Base-by-base conservation (phyloP, 2,888 invertebrate species). In the Pseudococcus jackbeardsleyi region DNA sequence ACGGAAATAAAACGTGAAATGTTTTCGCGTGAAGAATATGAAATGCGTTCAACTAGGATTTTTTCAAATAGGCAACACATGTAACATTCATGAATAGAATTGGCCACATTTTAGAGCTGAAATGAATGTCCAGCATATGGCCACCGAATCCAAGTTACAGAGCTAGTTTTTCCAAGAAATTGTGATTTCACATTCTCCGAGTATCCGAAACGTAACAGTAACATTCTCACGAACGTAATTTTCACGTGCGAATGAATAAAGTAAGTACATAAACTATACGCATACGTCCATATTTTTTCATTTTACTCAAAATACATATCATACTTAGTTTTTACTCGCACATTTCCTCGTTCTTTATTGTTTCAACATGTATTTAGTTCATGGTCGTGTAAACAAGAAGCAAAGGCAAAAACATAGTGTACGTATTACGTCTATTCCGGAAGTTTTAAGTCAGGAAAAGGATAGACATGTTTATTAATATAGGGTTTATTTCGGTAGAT, bases 51-150 rank as follows among this genome's bases (percentile, higher is more conserved):
- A n/a, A 54, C 54, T 54, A 54, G 12, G n/a, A 54, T 54, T 54
- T 54, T 54, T 54, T 54, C 54, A 54, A 54, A 54, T 54, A 54
- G 54, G 54, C 54, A 54, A 54, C 54, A 54, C 54, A 54, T 54
- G 54, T 54, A 54, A 54, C 54, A 54, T 54, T 54, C n/a, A 54
- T 54, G 54, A 54, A 54, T n/a, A n/a, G 6, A 54, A 54, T 17
- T 54, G 54, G 0, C 54, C 54, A 54, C n/a, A 54, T 54, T 54
- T 8, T n/a, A 4, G n/a, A n/a, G n/a, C 15, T 7, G 15, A 54
- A 54, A 4, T n/a, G n/a, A 54, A 15, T n/a, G 54, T 54, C 54
- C 54, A 7, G 54, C n/a, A 54, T 15, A 50, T 50, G 15, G 50
- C 50, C 54, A 54, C 7, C n/a, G n/a, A 42, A 42, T 42, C 0